phyloP scores from a whole-genome alignment of 2,113 vertebrate species.

The Spermophilus dauricus region DNA sequence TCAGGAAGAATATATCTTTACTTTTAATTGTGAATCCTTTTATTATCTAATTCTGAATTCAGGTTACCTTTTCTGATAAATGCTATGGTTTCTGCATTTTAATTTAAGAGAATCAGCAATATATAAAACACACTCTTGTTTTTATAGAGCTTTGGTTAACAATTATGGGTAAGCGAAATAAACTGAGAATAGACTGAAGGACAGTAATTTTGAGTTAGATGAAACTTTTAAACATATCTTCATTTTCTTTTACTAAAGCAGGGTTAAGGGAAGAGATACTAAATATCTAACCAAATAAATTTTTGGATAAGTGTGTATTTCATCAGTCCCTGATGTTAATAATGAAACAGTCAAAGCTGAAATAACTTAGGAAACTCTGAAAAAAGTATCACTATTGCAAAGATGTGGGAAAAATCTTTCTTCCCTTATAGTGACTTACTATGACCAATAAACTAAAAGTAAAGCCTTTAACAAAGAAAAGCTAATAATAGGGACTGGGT shows the following conservation, averaged over 20 bases:
- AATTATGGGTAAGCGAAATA: not conserved
- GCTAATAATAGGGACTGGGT: not conserved
- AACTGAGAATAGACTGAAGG: constrained; percentile 38
- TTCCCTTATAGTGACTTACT: not conserved
- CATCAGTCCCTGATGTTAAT: constrained; percentile 24
- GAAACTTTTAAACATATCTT: not conserved
- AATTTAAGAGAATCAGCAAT: constrained; percentile 30
- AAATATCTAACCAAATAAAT: constrained; percentile 25
- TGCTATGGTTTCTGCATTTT: not conserved
- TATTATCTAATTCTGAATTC: constrained; percentile 58
- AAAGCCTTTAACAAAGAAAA: constrained; percentile 42
- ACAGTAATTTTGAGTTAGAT: not conserved
- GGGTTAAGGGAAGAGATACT: not conserved
- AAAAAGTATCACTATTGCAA: constrained; percentile 48
- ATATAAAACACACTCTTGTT: constrained; percentile 33
- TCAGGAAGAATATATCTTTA: not conserved
- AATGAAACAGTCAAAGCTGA: not conserved
- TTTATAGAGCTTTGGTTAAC: constrained; percentile 30
- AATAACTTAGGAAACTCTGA: constrained; percentile 39
- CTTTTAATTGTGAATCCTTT: constrained; percentile 37
- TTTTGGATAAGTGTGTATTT: not conserved
- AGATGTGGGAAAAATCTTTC: not conserved
- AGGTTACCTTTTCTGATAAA: constrained; percentile 48
- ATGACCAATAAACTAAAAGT: not conserved
- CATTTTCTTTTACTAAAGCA: constrained; percentile 40